Base-by-base conservation (phyloP, 1,140 invertebrate genomes). In the Hydropsyche tenuis region DNA sequence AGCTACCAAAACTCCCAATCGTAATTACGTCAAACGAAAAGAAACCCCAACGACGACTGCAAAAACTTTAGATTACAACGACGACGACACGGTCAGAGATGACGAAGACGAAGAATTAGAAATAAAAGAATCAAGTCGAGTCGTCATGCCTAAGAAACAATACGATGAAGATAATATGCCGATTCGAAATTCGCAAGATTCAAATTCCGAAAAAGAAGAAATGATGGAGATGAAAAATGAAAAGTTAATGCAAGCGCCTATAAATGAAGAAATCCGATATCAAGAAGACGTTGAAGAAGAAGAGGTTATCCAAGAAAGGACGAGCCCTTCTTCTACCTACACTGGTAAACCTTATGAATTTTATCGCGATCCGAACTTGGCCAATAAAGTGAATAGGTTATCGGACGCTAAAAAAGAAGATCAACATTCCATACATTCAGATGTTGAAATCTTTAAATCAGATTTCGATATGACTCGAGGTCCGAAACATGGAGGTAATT, bases 401-500 rank as follows among this genome's bases (percentile, higher is more conserved):
- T 81, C 66, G 0, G 62, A 65, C 18, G 20, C 16, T 2, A 56
- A 69, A 27, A 74, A 71, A 56, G 45, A 71, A 14, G 73, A 74
- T 64, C 73, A 70, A 43, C 56, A 74, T 37, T 3, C 66, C 0
- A 1, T 74, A 5, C 73, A 71, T 62, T 65, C 81, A 7, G 83
- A 80, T 69, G 83, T 85, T 6, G 84, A 85, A 80, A 73, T 85
- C 73, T 85, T 86, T 63, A 81, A 75, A 74, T 78, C 81, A 66
- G 78, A 82, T 70, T 72, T 84, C 71, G 78, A 83, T 70, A 53
- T 82, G 4, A 78, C 80, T 25, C 76, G 78, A 60, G 81, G 82
- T n/a, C 84, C 82, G 12, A 82, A 78, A 75, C 82, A 84, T 70
- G 83, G 83, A 60, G 84, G 83, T 65, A 84, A 84, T 75, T 84